Evolutionary conservation across 1,140 invertebrate species (phyloP), one percentile per base, ranked within the genome.

Genomic region (Drosophila biarmipes): DNA sequence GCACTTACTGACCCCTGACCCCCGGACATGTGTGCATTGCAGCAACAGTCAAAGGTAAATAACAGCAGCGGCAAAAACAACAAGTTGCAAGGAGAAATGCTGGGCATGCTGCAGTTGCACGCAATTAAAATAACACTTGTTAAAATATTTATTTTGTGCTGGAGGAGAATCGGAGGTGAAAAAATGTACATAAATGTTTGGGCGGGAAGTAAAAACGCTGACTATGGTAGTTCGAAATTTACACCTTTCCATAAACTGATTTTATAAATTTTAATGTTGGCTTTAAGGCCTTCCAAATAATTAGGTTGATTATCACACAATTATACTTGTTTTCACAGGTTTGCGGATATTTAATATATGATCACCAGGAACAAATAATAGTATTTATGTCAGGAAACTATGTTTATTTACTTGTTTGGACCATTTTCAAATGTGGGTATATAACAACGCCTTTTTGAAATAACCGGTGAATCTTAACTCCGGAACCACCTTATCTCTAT

Each of bases 61-160:
- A 81, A 66, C 61, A 58, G 54, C 62, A 64, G 64, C 56, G 34
- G 63, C 40, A 54, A 62, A 27, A 52, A 37, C 27, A 58, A 42
- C 35, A 43, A 40, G 49, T 45, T 34, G 43, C 61, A 75, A 64
- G 53, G 31, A 31, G 45, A 74, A 75, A 84, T 72, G 68, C 38
- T 63, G 62, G 38, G n/a, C 63, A 64, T 61, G 68, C 58, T 55
- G 73, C 77, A 73, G 69, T 76, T 77, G 82, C 82, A 86, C 62
- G 84, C 82, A 86, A 86, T 86, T 86, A 86, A 86, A 86, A 86
- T 86, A 87, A 87, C 82, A 86, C 78, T 82, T 89, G 84, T 78
- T 75, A 82, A 86, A 86, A 86, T 86, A 86, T 86, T 86, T 86
- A 87, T 82, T 87, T 81, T 75, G 67, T 86, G 58, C 77, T 61